Base-by-base conservation (phyloP, 1,140 invertebrate genomes). In the Temnothorax curvispinosus region DNA sequence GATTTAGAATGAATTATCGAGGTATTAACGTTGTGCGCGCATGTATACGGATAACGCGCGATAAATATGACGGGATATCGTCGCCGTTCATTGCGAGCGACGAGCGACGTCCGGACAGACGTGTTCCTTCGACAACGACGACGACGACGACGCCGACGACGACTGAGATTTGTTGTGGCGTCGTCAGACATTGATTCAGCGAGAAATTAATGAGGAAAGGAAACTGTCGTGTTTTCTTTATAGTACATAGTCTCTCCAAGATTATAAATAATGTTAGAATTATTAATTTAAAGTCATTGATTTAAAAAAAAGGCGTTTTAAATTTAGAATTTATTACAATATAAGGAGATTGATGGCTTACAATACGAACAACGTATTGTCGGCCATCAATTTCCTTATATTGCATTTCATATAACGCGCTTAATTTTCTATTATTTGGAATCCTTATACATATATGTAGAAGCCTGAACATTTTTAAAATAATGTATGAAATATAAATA, bases 1-100 rank as follows among this genome's bases (percentile, higher is more conserved):
- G 86, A 92, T 92, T 92, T 92, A 92, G 91, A 92, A 92, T 92
- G 92, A 92, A 92, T 92, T 92, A 92, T 91, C 91, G 91, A 69
- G 85, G 89, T 91, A 92, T 92, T 91, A 92, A 90, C 87, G 80
- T 72, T 60, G 67, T 54, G 62, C 82, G 41, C 35, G 65, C 38
- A 54, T 50, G 84, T 27, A 54, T 41, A 18, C 76, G 86, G 82
- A 91, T 90, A 90, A 88, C 56, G 58, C 69, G 35, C 81, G 38
- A 67, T 64, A 89, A 81, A 47, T 86, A 86, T 35, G 77, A 74
- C 56, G 64, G 38, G 60, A 85, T 76, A 85, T 65, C 81, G 41
- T 32, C 18, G 69, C 47, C n/a, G 32, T 64, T 47, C 27, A 44
- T 54, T 52, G 38, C 56, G n/a, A 15, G 52, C 35, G 52, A 75